Base-by-base conservation (phyloP, 2,113 vertebrate genomes). In the Ceuthmochares aereus region DNA sequence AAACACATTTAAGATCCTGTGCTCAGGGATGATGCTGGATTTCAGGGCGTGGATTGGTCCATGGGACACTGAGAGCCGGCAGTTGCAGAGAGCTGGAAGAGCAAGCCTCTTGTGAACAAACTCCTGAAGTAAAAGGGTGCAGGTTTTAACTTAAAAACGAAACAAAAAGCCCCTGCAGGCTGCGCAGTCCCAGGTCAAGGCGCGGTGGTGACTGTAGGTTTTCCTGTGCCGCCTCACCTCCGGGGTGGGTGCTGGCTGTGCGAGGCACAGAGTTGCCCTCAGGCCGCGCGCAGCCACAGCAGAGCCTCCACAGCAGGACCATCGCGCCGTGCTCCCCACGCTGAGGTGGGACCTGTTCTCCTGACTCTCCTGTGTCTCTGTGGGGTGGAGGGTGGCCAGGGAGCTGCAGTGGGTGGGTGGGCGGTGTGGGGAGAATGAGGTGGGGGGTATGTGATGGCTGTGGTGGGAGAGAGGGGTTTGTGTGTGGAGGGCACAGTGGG, bases 401-500 rank as follows among this genome's bases (percentile, higher is more conserved):
- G n/a, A 42, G 7, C 30, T 6, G 3, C 23, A 3, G 6, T 1
- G 4, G 32, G 14, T 0, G 0, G 51, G 23, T 30, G 29, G 36
- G 18, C 3, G 5, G 11, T 11, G 5, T 43, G 60, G 21, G 43
- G 47, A 47, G 68, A 68, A 60, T 0, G 9, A 54, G 47, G 45
- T 5, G 2, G 26, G 17, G 58, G 62, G 6, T 23, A 6, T 1
- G 37, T 19, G 43, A 62, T 20, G n/a, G 72, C 34, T 40, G 34
- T 16, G 80, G n/a, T 1, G 2, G 73, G 68, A 43, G 56, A 59
- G 22, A 3, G n/a, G 58, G 22, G 29, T 4, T n/a, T n/a, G 27
- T 0, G 4, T 14, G 23, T 4, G 0, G 6, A 37, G 60, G 32
- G 29, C 19, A 3, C 23, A 3, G 29, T 0, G 0, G 27, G 26